phyloP scores from a whole-genome alignment of 2,797 vertebrate genomes.

The Eremophila alpestris region DNA sequence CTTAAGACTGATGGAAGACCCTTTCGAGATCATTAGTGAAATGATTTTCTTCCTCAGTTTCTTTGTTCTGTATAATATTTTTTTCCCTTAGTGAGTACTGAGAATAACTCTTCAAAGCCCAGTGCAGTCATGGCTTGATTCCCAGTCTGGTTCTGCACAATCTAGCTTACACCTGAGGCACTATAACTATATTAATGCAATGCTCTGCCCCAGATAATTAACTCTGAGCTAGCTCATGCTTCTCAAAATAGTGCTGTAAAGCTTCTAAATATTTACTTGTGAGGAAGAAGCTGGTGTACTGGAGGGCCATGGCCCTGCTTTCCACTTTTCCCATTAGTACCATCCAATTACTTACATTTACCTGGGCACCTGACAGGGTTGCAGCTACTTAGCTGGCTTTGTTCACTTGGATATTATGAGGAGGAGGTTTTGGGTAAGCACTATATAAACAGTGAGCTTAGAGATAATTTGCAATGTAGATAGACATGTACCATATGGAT shows the following conservation, averaged over 20 bases:
- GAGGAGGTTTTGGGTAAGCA: background rate
- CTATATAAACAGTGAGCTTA: background rate
- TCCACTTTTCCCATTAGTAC: background rate
- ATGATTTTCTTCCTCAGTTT: background rate
- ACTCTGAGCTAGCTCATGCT: background rate
- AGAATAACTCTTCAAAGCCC: background rate
- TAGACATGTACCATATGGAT: slow-evolving; percentile 27
- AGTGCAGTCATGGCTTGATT: background rate
- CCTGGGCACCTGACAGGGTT: background rate
- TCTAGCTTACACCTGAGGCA: slow-evolving; percentile 8
- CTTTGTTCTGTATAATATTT: background rate
- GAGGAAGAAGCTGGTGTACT: background rate
- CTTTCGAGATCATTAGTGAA: background rate
- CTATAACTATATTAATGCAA: background rate
- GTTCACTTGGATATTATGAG: background rate
- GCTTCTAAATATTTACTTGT: background rate
- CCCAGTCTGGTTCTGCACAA: background rate
- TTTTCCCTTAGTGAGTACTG: background rate
- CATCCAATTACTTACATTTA: background rate
- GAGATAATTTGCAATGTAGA: slow-evolving; percentile 41
- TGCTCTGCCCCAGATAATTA: slow-evolving; percentile 26
- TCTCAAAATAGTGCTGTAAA: background rate
- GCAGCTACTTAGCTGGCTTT: background rate
- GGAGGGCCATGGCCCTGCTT: background rate
- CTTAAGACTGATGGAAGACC: background rate